Conservation (phyloP, 2,888 invertebrate genomes). For the Chymomyza procnemis region DNA sequence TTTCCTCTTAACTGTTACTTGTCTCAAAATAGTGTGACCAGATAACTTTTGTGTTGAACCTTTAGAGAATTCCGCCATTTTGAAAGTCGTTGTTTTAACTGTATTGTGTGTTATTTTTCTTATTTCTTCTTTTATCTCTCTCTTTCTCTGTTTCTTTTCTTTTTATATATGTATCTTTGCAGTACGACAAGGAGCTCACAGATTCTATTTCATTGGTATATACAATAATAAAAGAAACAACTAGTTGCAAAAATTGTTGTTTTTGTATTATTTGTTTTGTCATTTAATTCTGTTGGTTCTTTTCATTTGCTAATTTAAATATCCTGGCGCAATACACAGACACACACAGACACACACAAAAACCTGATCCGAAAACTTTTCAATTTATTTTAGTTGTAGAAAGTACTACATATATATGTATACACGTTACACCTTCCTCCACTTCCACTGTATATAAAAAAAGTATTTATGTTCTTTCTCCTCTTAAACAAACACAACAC, state of each 20-base stretch:
- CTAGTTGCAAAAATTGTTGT: not conserved
- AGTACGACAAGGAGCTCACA: constrained; percentile 79
- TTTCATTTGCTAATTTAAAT: constrained; percentile 27
- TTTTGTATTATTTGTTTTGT: constrained; percentile 22
- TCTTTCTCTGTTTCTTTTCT: constrained; percentile 46
- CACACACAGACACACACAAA: too few relatives aligned
- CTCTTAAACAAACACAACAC: not conserved
- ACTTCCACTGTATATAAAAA: not conserved
- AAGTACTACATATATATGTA: not conserved
- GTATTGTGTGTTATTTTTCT: constrained; percentile 18
- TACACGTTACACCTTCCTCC: too few relatives aligned
- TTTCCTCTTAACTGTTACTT: not conserved
- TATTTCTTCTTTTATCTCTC: constrained; percentile 32
- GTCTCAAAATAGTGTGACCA: not conserved
- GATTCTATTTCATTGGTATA: constrained; percentile 79
- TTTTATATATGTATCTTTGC: constrained; percentile 72
- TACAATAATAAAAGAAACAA: constrained; percentile 5
- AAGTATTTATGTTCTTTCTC: not conserved
- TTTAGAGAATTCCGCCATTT: not conserved
- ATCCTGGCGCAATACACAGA: too few relatives aligned
- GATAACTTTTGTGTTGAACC: not conserved
- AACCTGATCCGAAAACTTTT: not conserved
- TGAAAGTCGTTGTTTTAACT: not conserved
- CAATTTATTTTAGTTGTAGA: not conserved
- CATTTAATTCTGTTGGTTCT: constrained; percentile 24